Percentiles rank a stretch among this genome's conserved stretches.
Evolutionary conservation across 2,888 invertebrate species (phyloP).

Genomic region (Selenia dentaria): DNA sequence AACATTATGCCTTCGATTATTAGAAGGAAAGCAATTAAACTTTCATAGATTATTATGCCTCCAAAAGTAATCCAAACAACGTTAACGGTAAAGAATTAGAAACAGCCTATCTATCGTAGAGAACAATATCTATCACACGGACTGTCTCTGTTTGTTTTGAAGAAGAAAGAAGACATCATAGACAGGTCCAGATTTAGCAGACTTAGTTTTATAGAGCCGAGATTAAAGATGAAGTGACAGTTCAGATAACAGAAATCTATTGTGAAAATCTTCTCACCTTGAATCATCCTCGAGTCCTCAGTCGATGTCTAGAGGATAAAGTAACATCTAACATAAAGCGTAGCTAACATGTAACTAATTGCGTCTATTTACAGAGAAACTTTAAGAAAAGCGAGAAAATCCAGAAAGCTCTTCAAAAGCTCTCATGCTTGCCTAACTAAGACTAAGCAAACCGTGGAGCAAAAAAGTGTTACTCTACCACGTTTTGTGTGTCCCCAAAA

Average conservation of each 20-base stretch:
- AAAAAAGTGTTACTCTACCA: conserved; percentile 29
- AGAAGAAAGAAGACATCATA: conserved; percentile 7
- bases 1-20: too few species aligned
- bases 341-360: conserved; percentile 41
- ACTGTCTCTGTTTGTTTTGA: conserved; percentile 7
- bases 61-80: too few species aligned
- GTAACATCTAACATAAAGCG: conserved; percentile 58
- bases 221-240: conserved; percentile 30
- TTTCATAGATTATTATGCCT: too few species aligned
- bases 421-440: conserved; percentile 35
- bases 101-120: conserved; percentile 12
- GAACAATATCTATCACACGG: conserved; percentile 2
- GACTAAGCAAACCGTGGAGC: conserved; percentile 31
- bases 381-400: conserved; percentile 38
- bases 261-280: conserved; percentile 59
- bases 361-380: conserved; percentile 38
- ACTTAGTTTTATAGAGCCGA: conserved; percentile 23
- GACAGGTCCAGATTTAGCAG: conserved; percentile 13
- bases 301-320: conserved; percentile 59
- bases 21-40: too few species aligned
- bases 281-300: conserved; percentile 48
- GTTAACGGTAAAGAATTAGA: conserved; percentile 15
- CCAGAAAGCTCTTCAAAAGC: conserved; percentile 32
- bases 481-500: conserved; percentile 2
- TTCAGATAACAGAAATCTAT: conserved; percentile 34